Evolutionary conservation across 2,113 vertebrate genomes (phyloP).

Genomic region (Campylomormyrus numenius): DNA sequence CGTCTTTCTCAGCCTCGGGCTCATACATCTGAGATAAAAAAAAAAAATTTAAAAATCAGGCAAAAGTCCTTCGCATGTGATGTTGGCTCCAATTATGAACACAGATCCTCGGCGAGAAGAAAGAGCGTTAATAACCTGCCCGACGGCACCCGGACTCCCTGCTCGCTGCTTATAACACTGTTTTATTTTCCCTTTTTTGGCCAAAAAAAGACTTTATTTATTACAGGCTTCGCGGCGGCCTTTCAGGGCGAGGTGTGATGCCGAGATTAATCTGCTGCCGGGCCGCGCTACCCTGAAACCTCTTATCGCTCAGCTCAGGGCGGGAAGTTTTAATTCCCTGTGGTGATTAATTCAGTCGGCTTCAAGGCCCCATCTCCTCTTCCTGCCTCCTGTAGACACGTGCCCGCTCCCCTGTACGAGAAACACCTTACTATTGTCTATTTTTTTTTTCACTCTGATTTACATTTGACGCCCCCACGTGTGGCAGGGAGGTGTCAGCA

Average conservation of each 20-base stretch:
- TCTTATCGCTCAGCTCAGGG: slow-evolving; percentile 22
- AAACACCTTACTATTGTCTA: slow-evolving; percentile 20
- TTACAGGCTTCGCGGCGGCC: slow-evolving; percentile 7
- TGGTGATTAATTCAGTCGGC: slow-evolving; percentile 19
- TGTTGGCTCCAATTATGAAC: slow-evolving; percentile 5
- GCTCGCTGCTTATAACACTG: background rate
- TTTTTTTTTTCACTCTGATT: slow-evolving; percentile 28
- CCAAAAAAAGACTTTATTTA: slow-evolving; percentile 7
- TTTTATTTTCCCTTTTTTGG: background rate
- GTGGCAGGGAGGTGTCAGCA: slow-evolving; percentile 40
- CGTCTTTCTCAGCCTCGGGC: background rate
- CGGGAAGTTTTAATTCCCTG: slow-evolving; percentile 15
- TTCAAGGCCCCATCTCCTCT: background rate
- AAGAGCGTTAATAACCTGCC: background rate
- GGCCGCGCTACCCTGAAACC: background rate
- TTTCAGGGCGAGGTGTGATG: slow-evolving; percentile 18
- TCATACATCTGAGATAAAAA: slow-evolving; percentile 3
- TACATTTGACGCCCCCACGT: slow-evolving; percentile 32
- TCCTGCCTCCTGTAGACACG: background rate
- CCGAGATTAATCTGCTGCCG: slow-evolving; percentile 19
- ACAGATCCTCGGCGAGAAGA: background rate
- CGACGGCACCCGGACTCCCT: background rate
- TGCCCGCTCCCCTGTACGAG: background rate
- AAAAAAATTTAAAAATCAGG: background rate
- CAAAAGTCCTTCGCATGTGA: background rate